phyloP scores from a whole-genome alignment of 2,888 invertebrate genomes.

The Brachypterus glaber region DNA sequence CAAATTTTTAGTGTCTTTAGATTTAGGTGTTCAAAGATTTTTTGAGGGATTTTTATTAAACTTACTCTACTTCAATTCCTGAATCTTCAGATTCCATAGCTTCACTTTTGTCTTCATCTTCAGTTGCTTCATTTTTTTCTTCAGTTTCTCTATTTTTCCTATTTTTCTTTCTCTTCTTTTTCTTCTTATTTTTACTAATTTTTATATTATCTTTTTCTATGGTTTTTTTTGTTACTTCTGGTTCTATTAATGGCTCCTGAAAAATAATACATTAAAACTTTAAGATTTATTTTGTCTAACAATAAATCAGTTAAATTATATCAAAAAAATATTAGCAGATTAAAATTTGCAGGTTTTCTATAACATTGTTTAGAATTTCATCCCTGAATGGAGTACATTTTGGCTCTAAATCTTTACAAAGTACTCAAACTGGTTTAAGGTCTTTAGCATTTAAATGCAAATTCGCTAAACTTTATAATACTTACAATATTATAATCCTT shows the following conservation, averaged over 20 bases:
- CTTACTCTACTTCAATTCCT: conserved; percentile 39
- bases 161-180: conserved; percentile 39
- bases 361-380: too few relatives aligned
- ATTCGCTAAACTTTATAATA: too few relatives aligned
- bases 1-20: too few relatives aligned
- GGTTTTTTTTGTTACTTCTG: conserved; percentile 28
- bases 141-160: conserved; percentile 39
- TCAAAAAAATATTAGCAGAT: too few relatives aligned
- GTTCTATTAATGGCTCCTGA: conserved; percentile 22
- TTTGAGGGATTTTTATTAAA: conserved; percentile 7
- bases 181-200: conserved; percentile 37
- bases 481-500: conserved; percentile 31
- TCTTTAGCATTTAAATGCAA: too few relatives aligned
- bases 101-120: conserved; percentile 38
- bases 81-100: conserved; percentile 18
- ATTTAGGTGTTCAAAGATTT: too few relatives aligned
- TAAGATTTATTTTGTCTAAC: too few relatives aligned
- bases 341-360: too few relatives aligned
- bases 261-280: conserved; percentile 5
- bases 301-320: too few relatives aligned
- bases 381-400: too few relatives aligned
- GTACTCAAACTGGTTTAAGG: too few relatives aligned
- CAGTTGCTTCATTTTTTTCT: conserved; percentile 41
- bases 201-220: conserved; percentile 36
- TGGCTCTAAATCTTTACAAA: too few relatives aligned